Evolutionary conservation across 2,888 invertebrate genomes (phyloP).

Genomic region (Lasioglossum villosulum): DNA sequence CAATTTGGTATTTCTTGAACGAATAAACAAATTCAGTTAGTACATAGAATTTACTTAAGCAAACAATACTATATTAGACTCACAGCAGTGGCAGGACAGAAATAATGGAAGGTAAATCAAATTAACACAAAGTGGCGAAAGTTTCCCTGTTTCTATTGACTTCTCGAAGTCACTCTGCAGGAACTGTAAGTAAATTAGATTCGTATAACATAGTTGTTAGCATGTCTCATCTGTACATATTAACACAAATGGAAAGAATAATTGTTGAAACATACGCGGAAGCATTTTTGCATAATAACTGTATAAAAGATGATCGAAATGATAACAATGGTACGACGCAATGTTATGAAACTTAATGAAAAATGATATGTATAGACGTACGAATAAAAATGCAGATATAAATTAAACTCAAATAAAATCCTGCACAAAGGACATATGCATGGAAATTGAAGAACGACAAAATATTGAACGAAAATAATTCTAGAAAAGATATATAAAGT

Average conservation of each 20-base stretch:
- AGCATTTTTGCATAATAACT: too few relatives aligned
- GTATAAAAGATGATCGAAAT: background rate
- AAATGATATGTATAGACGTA: background rate
- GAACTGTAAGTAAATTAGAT: background rate
- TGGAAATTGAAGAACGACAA: background rate
- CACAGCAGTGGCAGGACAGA: background rate
- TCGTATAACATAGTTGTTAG: background rate
- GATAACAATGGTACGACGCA: background rate
- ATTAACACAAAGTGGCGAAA: background rate
- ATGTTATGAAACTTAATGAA: background rate
- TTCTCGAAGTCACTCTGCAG: background rate
- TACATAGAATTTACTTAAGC: background rate
- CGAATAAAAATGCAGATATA: background rate
- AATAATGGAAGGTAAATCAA: slow-evolving; percentile 1
- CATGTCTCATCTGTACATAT: background rate
- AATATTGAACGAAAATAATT: background rate
- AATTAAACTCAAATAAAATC: background rate
- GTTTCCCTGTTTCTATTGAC: background rate
- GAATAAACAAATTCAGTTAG: background rate
- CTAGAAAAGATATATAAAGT: background rate
- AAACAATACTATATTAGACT: background rate
- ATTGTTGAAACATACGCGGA: too few relatives aligned
- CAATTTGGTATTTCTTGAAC: background rate
- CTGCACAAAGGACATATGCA: background rate
- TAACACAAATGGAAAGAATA: background rate